Evolutionary conservation across 1,140 invertebrate species (phyloP).

Genomic region (Drosophila guanche): DNA sequence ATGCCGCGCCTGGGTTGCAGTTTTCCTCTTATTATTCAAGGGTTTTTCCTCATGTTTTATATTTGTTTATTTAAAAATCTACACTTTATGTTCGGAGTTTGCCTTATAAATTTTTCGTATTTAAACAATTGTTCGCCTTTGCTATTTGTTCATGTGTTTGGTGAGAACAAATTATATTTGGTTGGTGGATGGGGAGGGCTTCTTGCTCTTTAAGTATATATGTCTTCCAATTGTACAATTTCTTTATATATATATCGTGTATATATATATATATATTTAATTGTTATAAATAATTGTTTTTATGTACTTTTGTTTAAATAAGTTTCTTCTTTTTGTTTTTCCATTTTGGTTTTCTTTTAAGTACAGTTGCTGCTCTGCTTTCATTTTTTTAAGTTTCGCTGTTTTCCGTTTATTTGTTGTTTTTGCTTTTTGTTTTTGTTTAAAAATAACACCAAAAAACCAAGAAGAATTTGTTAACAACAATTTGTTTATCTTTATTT

Average conservation of each 20-base stretch:
- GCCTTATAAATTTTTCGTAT: constrained; percentile 49
- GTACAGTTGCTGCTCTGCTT: constrained; percentile 51
- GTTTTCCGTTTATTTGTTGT: constrained; percentile 75
- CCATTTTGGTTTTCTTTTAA: constrained; percentile 45
- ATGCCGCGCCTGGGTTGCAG: constrained; percentile 32
- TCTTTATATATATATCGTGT: not conserved
- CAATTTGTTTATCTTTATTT: constrained; percentile 38
- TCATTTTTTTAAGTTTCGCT: constrained; percentile 62
- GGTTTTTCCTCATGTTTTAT: too few relatives aligned
- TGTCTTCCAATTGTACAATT: constrained; percentile 55
- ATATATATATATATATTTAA: constrained; percentile 60
- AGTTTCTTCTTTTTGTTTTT: constrained; percentile 27
- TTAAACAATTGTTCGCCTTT: constrained; percentile 49
- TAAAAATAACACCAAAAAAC: constrained; percentile 56
- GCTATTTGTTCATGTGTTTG: constrained; percentile 23
- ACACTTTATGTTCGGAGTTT: constrained; percentile 42
- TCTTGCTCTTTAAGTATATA: constrained; percentile 30
- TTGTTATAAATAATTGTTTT: constrained; percentile 58
- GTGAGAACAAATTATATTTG: constrained; percentile 59
- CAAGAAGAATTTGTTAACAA: constrained; percentile 60
- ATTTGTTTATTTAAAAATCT: constrained; percentile 49
- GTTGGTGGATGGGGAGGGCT: not conserved
- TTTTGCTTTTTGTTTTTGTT: constrained; percentile 14
- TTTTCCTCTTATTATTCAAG: constrained; percentile 23
- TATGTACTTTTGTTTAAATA: constrained; percentile 36